phyloP scores from a whole-genome alignment of 2,797 vertebrate genomes.

The Danio choprae region DNA sequence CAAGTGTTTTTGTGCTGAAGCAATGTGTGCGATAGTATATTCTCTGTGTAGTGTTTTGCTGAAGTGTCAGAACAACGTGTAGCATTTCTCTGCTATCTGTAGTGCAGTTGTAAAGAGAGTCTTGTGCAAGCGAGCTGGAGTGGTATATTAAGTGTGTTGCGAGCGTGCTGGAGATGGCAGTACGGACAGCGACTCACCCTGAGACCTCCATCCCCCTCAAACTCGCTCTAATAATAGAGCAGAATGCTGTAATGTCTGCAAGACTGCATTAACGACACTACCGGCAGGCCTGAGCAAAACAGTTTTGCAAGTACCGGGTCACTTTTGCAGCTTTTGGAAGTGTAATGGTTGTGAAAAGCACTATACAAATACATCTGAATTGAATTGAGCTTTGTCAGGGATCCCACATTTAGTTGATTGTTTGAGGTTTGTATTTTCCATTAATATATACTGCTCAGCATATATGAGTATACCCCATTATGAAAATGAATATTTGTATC shows the following conservation, averaged over 20 bases:
- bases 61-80: background rate
- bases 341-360: too few relatives aligned
- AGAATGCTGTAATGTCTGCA: conserved; percentile 60
- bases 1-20: background rate
- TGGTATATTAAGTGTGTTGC: conserved; percentile 15
- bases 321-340: background rate
- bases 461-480: too few relatives aligned
- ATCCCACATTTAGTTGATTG: too few relatives aligned
- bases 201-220: conserved; percentile 34
- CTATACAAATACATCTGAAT: too few relatives aligned
- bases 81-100: background rate
- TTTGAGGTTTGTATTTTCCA: background rate
- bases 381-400: background rate
- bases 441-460: too few relatives aligned
- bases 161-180: conserved; percentile 8
- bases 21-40: background rate
- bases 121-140: conserved; percentile 6
- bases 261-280: conserved; percentile 33
- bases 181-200: conserved; percentile 12
- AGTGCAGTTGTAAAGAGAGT: conserved; percentile 7
- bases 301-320: background rate
- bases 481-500: too few relatives aligned
- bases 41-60: conserved; percentile 8
- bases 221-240: conserved; percentile 49
- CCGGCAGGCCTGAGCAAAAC: conserved; percentile 1